phyloP scores from a whole-genome alignment of 2,888 invertebrate genomes.

The Tenthredo livida region DNA sequence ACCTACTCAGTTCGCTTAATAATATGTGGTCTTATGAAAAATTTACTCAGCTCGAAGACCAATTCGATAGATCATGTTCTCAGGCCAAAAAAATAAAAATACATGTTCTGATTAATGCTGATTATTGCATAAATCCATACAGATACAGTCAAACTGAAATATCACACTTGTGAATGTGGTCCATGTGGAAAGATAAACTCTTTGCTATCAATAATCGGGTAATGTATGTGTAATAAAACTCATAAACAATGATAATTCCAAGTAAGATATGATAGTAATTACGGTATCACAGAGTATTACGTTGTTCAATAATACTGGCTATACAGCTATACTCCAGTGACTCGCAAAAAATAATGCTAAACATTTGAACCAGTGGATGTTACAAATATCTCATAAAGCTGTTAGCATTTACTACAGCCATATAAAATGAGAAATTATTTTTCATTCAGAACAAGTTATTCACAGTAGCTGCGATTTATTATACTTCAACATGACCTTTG shows the following conservation, averaged over 20 bases:
- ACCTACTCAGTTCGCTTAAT: background rate
- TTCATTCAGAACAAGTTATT: background rate
- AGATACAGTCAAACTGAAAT: background rate
- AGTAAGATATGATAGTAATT: background rate
- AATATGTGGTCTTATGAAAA: background rate
- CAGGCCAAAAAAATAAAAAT: background rate
- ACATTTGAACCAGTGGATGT: background rate
- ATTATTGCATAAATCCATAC: background rate
- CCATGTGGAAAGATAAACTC: background rate
- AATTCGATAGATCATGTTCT: background rate
- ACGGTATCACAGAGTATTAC: background rate
- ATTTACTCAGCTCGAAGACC: background rate
- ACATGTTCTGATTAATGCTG: background rate
- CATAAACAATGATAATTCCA: background rate
- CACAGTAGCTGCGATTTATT: background rate
- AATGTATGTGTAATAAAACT: background rate
- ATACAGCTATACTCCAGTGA: background rate
- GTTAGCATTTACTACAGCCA: background rate
- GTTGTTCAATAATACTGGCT: background rate
- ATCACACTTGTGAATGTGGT: background rate
- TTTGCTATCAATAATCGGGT: background rate
- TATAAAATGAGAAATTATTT: background rate
- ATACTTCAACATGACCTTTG: slow-evolving; percentile 8
- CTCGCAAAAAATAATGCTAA: background rate
- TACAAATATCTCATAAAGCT: background rate